Conservation (phyloP, 1,140 invertebrate genomes). For the Apis florea region DNA sequence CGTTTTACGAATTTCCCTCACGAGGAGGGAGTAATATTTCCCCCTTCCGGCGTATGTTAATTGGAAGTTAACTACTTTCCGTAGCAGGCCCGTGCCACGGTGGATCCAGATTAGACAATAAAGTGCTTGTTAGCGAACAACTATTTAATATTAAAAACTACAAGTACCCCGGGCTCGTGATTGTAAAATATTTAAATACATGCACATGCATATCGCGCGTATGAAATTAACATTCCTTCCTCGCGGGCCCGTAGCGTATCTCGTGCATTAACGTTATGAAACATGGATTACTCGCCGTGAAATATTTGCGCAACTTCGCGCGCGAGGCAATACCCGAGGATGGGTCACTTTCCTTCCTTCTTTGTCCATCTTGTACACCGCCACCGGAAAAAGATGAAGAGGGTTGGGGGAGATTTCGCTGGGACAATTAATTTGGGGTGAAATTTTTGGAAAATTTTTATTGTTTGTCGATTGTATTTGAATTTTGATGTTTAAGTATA, state of each 20-base stretch:
- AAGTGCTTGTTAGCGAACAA: constrained; percentile 55
- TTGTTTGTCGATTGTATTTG: too few relatives aligned
- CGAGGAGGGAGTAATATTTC: not conserved
- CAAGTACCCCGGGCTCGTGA: constrained; percentile 39
- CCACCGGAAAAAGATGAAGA: too few relatives aligned
- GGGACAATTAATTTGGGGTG: not conserved
- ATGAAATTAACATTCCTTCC: constrained; percentile 50
- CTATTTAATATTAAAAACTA: constrained; percentile 62
- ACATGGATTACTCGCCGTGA: constrained; percentile 46
- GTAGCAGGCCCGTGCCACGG: not conserved
- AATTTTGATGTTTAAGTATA: too few relatives aligned
- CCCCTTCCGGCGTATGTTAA: constrained; percentile 33
- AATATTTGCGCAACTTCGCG: constrained; percentile 25
- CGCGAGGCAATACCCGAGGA: not conserved
- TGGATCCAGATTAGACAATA: constrained; percentile 43
- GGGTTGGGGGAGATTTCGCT: too few relatives aligned
- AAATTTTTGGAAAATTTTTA: not conserved
- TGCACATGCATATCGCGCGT: constrained; percentile 40
- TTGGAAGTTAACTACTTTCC: constrained; percentile 55
- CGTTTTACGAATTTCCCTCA: not conserved
- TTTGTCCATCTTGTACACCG: not conserved
- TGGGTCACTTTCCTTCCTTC: not conserved
- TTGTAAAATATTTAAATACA: constrained; percentile 60
- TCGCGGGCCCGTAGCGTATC: not conserved
- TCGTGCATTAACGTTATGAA: constrained; percentile 51